A percentile compares a stretch with the other conserved stretches of the same genome.
Conservation (phyloP, 2,113 vertebrate genomes). For the Plecotus auritus region DNA sequence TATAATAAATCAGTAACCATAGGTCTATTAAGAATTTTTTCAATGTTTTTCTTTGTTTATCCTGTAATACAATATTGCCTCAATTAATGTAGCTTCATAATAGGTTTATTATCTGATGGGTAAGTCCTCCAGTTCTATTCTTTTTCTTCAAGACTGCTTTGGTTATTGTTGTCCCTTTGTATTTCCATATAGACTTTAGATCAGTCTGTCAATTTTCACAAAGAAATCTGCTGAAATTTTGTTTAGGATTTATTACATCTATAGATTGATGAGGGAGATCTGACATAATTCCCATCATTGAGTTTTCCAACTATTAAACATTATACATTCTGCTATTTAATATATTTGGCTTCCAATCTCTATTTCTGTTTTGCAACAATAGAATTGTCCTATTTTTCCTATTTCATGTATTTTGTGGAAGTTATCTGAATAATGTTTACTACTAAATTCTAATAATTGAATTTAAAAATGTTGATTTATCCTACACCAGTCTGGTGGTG, state of each 20-base stretch:
- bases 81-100: not conserved
- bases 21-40: not conserved
- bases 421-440: not conserved
- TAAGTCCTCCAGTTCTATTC: not conserved
- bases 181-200: not conserved
- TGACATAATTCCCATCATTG: not conserved
- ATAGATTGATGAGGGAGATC: not conserved
- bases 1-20: not conserved
- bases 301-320: not conserved
- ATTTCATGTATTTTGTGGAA: not conserved
- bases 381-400: not conserved
- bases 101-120: not conserved
- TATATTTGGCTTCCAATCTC: not conserved
- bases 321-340: not conserved
- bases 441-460: constrained; percentile 8
- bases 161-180: not conserved
- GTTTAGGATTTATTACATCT: not conserved
- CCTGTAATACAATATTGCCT: not conserved
- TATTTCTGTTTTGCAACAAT: not conserved
- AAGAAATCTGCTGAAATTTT: not conserved
- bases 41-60: not conserved
- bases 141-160: not conserved
- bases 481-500: not conserved
- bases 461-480: not conserved
- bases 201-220: not conserved